A percentile compares a stretch with the other conserved stretches of the same genome.
phyloP scores from a whole-genome alignment of 2,888 invertebrate species.

The Dichetophora obliterata region DNA sequence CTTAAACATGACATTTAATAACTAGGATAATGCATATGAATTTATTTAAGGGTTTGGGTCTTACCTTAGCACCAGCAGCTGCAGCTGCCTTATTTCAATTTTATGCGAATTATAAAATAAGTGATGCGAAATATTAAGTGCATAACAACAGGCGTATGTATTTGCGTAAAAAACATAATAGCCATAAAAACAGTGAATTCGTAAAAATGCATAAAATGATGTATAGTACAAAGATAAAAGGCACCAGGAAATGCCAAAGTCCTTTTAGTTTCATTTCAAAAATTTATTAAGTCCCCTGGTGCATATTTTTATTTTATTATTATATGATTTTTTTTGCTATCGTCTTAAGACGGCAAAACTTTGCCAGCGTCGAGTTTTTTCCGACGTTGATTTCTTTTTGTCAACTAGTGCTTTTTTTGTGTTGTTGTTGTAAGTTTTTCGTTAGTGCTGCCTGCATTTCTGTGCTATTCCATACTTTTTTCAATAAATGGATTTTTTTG shows the following conservation, averaged over 20 bases:
- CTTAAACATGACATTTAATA: too few species aligned
- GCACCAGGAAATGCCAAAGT: background rate
- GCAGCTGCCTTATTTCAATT: too few species aligned
- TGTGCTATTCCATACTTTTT: background rate
- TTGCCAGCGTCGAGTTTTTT: background rate
- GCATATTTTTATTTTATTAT: background rate
- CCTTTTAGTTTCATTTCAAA: conserved; percentile 11
- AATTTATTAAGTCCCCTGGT: background rate
- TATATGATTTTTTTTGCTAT: background rate
- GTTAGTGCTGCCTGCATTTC: conserved; percentile 9
- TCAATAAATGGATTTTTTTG: background rate
- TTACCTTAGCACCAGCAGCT: too few species aligned
- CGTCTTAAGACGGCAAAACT: conserved; percentile 1
- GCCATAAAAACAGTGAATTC: too few species aligned
- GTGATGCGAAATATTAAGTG: too few species aligned
- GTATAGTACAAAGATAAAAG: too few species aligned
- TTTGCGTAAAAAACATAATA: too few species aligned
- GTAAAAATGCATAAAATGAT: too few species aligned
- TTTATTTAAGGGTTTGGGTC: too few species aligned
- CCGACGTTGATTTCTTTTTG: conserved; percentile 40
- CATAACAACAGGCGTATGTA: too few species aligned
- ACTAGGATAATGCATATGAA: too few species aligned
- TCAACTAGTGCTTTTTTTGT: conserved; percentile 48
- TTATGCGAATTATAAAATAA: too few species aligned
- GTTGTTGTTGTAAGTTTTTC: conserved; percentile 5